Evolutionary conservation across 2,888 invertebrate species (phyloP), one percentile per base, ranked within the genome.

Genomic region (Xestia ashworthii): DNA sequence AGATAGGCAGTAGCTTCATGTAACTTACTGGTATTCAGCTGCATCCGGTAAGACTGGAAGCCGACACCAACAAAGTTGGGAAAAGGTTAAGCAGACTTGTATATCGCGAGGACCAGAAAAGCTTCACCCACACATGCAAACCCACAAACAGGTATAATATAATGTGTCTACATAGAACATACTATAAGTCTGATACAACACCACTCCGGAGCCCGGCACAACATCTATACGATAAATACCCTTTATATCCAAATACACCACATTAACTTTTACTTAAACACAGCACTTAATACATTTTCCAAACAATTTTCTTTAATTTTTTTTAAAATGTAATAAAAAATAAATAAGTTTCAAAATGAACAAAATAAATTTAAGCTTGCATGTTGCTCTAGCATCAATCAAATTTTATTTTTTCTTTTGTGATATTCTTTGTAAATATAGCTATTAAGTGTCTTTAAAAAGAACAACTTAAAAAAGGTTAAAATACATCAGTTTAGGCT

Each of bases 161-260:
- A 66, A 81, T 81, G 75, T 78, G 78, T 78, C 87, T 88, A 87
- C 80, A 80, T 80, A 87, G 87, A 87, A 87, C 87, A 81, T 80
- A 41, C 84, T 86, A 86, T 74, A 87, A 83, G 81, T 86, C 77
- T 81, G 84, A 87, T 88, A 88, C 76, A 87, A 87, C 74, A 80
- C 65, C 84, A 76, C 71, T 78, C 82, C 72, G 58, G 71, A 72
- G 78, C 82, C 81, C 71, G 58, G 70, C 76, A 87, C 86, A 81
- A 87, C 86, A 87, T 86, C 76, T 79, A 90, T 84, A 86, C 81
- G 87, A 88, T 89, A 90, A 90, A 91, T 91, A 90, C 90, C 90
- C 89, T 90, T 89, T 87, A 87, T 86, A 89, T 89, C 90, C 90
- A 90, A 90, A 83, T 82, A 85, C 85, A 81, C 74, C 78, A 78